Evolutionary conservation across 1,140 invertebrate species (phyloP), one percentile per base, ranked within the genome.

Genomic region (Cecropterus lyciades): DNA sequence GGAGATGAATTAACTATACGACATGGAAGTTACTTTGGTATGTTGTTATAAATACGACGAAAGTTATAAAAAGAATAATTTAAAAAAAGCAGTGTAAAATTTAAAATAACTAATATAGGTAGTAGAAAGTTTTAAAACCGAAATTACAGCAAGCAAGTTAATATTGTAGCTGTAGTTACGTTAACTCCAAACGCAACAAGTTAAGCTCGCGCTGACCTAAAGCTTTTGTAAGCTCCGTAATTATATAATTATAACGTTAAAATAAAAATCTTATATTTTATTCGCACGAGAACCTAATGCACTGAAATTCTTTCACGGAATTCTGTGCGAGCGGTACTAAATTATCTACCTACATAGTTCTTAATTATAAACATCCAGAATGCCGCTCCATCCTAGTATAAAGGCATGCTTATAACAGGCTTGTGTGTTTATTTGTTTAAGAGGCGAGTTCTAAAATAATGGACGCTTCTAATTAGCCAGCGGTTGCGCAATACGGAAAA

Each of bases 111-210:
- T 16, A 45, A 45, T n/a, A 46, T 0, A 11, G 3, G 3, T 20
- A 46, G 0, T 13, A 10, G 1, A 46, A 46, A 17, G 8, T 46
- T 46, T 20, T 63, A 63, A 63, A 63, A 16, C 42, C 30, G 30
- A n/a, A 40, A 13, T 42, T 20, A 51, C 13, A 56, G 42, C 13
- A 57, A 67, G 60, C 30, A 20, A 3, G 37, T 59, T 56, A 63
- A 57, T 51, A 62, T 51, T 56, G 40, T 52, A 43, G 33, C 14
- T 13, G 37, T 45, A 30, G 17, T 53, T 40, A 63, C 42, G 55
- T 69, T 67, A 66, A 69, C 37, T 42, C 27, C 27, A 69, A 71
- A 75, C 72, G 78, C 78, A 80, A 80, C 78, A 80, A 80, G 78
- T 80, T 45, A 76, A 72, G 67, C 72, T 60, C 65, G 60, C 66